Evolutionary conservation across 2,888 invertebrate genomes (phyloP).

Genomic region (Agriopis marginaria): DNA sequence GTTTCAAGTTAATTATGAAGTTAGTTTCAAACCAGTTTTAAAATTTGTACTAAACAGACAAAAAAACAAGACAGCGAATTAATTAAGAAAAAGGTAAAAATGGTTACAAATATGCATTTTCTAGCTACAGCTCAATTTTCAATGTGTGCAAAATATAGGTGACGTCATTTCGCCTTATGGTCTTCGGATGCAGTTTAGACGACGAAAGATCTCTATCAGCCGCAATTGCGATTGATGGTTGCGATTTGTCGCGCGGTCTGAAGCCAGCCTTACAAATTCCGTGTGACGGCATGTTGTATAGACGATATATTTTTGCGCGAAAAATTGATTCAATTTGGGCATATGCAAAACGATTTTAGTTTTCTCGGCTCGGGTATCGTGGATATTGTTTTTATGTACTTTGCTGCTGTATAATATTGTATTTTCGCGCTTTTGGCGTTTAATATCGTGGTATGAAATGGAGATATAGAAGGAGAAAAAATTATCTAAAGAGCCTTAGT

Average conservation of each 20-base stretch:
- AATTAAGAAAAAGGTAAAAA: no score
- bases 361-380: conserved; percentile 35
- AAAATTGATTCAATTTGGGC: conserved; percentile 78
- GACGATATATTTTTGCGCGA: conserved; percentile 70
- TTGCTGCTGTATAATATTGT: conserved; percentile 24
- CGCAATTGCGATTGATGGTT: conserved; percentile 53
- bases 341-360: conserved; percentile 71
- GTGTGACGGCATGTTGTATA: conserved; percentile 25
- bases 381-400: conserved; percentile 43
- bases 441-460: conserved; percentile 40
- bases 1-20: no score
- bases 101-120: neutral
- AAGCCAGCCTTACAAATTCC: conserved; percentile 51
- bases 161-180: neutral
- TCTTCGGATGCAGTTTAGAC: conserved; percentile 27
- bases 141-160: conserved; percentile 1
- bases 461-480: neutral
- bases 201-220: conserved; percentile 41
- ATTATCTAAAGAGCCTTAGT: neutral
- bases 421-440: conserved; percentile 30
- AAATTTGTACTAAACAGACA: no score
- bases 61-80: no score
- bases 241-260: conserved; percentile 57
- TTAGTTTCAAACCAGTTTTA: no score
- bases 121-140: neutral